These are phyloP conservation scores for Amiota minor DNA, from an alignment of 2,888 invertebrate genomes.

Conservation along the genomic window DNA sequence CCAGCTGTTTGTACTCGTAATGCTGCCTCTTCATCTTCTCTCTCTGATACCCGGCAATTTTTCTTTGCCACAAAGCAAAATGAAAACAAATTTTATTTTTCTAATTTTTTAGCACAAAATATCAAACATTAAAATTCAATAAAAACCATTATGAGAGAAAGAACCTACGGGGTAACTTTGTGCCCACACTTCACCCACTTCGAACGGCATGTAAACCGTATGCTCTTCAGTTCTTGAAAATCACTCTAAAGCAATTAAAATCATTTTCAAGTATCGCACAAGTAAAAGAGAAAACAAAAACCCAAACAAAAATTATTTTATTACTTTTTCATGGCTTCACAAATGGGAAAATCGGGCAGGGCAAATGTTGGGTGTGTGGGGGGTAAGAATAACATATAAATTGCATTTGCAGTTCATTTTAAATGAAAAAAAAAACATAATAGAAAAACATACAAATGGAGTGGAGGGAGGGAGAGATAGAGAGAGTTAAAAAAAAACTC, in stretches of 20 bases:
- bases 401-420: slow-evolving; percentile 29
- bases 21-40: too few species aligned
- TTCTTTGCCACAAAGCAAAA: not conserved
- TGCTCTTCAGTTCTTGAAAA: slow-evolving; percentile 29
- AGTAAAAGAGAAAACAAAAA: too few species aligned
- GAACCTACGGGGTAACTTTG: too few species aligned
- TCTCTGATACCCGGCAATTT: not conserved
- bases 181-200: too few species aligned
- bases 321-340: slow-evolving; percentile 21
- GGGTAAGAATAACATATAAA: slow-evolving; percentile 8
- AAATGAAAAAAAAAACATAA: too few species aligned
- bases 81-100: slow-evolving; percentile 16
- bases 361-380: not conserved
- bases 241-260: slow-evolving; percentile 64
- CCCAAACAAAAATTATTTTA: slow-evolving; percentile 20
- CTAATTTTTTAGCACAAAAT: slow-evolving; percentile 36
- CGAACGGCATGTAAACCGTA: not conserved
- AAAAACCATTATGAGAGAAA: slow-evolving; percentile 56
- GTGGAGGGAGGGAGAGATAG: too few species aligned
- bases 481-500: slow-evolving; percentile 6
- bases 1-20: too few species aligned
- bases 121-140: slow-evolving; percentile 66
- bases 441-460: too few species aligned
- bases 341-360: not conserved
- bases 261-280: slow-evolving; percentile 48